Evolutionary conservation across 1,140 invertebrate species (phyloP), one percentile per base, ranked within the genome.

Genomic region (Arctopsyche grandis): DNA sequence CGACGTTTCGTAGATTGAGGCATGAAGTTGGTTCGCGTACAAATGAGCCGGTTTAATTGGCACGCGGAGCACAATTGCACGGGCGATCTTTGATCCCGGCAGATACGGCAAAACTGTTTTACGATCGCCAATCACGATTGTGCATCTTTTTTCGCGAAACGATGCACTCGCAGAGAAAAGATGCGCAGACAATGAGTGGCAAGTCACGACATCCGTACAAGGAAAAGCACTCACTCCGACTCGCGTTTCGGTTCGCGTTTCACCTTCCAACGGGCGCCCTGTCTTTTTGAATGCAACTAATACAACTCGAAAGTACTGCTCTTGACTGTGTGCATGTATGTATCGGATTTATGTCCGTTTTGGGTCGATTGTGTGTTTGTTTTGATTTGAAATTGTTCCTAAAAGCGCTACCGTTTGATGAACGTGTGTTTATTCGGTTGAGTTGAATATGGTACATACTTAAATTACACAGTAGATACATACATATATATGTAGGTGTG

Each of bases 141-240:
- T 19, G 21, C 56, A 60, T 60, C 56, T 60, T 60, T 60, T 60
- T 60, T 60, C n/a, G 21, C 16, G 56, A 21, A 60, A 19, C n/a
- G 56, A 60, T 60, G 56, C 56, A 60, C 56, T 19, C 56, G 21
- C 56, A 16, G 56, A 21, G 56, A 9, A 19, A 16, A 19, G 16
- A 60, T 60, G 56, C 38, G 24, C 66, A 69, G n/a, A 69, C 66
- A 69, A 69, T 69, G 66, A 69, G 38, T 69, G 66, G 66, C 66
- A 69, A 69, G 66, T 69, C 66, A 69, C 66, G 66, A 69, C 24
- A 66, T 19, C 60, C 21, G 60, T 21, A 12, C 12, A 29, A 66
- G 60, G 60, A 66, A 12, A 21, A 66, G n/a, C 10, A 19, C 60
- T 16, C 60, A 66, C 66, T 16, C 9, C 66, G 10, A 69, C 60